Evolutionary conservation across 2,797 vertebrate species (phyloP).

Genomic region (Taenioides sp.): DNA sequence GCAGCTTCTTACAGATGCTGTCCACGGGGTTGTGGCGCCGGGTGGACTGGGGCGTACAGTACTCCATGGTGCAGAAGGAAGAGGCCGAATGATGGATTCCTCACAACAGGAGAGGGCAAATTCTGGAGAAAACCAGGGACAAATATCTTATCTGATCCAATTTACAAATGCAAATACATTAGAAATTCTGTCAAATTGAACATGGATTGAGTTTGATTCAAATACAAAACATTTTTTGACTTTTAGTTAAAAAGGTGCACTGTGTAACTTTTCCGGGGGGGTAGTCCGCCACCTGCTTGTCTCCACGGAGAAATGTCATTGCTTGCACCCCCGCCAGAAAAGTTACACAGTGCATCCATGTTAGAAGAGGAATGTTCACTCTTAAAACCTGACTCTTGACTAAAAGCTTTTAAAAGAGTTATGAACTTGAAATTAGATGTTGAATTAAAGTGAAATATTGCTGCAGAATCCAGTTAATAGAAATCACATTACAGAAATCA

Average conservation of each 20-base stretch:
- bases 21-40: conserved; percentile 87
- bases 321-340: no score
- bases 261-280: no score
- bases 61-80: conserved; percentile 67
- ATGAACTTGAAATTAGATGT: no score
- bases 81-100: conserved; percentile 23
- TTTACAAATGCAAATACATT: not conserved
- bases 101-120: conserved; percentile 45
- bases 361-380: not conserved
- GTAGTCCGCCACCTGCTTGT: no score
- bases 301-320: no score
- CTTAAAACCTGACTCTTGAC: not conserved
- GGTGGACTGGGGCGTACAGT: conserved; percentile 44
- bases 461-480: not conserved
- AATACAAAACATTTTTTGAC: not conserved
- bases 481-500: no score
- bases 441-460: not conserved
- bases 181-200: not conserved
- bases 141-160: not conserved
- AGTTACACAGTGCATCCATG: not conserved
- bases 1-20: conserved; percentile 90
- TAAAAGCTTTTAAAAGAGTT: no score
- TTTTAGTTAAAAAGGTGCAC: not conserved
- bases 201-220: not conserved
- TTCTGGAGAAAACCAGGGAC: conserved; percentile 37